phyloP scores from a whole-genome alignment of 2,888 invertebrate genomes.

The Pocota personata region DNA sequence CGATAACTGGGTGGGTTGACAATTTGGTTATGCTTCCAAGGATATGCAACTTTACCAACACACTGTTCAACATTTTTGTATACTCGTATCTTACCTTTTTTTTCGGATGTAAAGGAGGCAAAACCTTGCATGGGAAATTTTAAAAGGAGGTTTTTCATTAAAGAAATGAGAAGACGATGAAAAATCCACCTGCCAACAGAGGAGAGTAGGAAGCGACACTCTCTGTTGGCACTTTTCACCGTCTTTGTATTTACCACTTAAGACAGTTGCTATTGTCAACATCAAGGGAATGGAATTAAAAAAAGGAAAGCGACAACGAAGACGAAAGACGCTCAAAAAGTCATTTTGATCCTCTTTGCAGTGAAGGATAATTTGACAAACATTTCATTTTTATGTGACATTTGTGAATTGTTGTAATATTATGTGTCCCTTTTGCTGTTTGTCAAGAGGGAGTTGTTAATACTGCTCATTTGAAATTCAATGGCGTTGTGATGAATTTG shows the following conservation, averaged over 20 bases:
- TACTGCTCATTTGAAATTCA: constrained; percentile 63
- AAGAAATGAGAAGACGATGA: neutral
- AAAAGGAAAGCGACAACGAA: constrained; percentile 41
- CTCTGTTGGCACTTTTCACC: constrained; percentile 32
- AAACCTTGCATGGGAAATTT: constrained; percentile 33
- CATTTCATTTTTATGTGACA: constrained; percentile 51
- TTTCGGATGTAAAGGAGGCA: neutral
- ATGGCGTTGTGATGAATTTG: constrained; percentile 38
- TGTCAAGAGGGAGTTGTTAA: constrained; percentile 27
- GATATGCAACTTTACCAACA: neutral
- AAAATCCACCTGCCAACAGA: constrained; percentile 33
- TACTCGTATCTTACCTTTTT: neutral
- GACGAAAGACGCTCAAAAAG: constrained; percentile 31
- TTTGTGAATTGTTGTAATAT: constrained; percentile 64
- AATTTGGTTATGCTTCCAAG: too few relatives aligned
- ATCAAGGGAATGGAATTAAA: constrained; percentile 60
- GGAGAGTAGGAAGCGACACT: constrained; percentile 34
- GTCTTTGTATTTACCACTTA: constrained; percentile 47
- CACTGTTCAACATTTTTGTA: neutral
- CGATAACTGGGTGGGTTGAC: too few relatives aligned
- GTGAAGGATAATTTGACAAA: constrained; percentile 58
- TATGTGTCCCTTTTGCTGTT: constrained; percentile 45
- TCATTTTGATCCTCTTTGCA: constrained; percentile 45
- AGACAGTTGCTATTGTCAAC: constrained; percentile 54
- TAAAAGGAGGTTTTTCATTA: constrained; percentile 28